A percentile compares a stretch with the other conserved stretches of the same genome.
phyloP scores from a whole-genome alignment of 1,140 invertebrate genomes.

The Pseudomyrmex sp. region DNA sequence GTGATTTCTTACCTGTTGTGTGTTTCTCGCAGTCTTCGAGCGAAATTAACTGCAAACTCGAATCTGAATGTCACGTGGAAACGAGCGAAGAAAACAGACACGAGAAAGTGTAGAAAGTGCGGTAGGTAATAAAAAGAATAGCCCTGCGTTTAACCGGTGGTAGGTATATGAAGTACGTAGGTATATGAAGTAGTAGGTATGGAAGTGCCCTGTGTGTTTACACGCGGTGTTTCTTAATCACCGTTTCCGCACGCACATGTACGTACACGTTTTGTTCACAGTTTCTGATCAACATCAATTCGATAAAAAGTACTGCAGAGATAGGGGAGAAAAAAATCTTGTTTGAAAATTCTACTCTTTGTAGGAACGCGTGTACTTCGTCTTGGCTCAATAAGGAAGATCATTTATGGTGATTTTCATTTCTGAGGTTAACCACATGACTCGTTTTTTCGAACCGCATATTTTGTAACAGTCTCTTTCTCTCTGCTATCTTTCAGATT shows the following conservation, averaged over 20 bases:
- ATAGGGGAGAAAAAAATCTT: neutral
- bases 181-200: too few relatives aligned
- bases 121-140: too few relatives aligned
- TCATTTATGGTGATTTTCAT: neutral
- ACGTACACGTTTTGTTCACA: neutral
- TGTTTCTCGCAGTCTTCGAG: too few relatives aligned
- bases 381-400: neutral
- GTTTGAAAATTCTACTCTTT: neutral
- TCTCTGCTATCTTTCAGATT: neutral
- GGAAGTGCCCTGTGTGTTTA: neutral
- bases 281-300: neutral
- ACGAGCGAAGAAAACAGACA: neutral
- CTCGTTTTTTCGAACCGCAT: neutral
- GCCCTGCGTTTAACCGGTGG: too few relatives aligned
- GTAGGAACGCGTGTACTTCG: too few relatives aligned
- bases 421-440: neutral
- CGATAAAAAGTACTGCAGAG: neutral
- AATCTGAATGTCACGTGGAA: too few relatives aligned
- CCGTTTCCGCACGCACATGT: neutral
- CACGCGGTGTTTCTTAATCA: neutral
- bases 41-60: too few relatives aligned
- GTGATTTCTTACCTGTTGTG: too few relatives aligned
- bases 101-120: too few relatives aligned
- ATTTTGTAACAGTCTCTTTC: neutral
- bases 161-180: too few relatives aligned